Percentiles rank a stretch among this genome's conserved stretches.
These are phyloP conservation scores for Bradypodion pumilum DNA, from an alignment of 2,797 vertebrate genomes.

Conservation along the genomic window DNA sequence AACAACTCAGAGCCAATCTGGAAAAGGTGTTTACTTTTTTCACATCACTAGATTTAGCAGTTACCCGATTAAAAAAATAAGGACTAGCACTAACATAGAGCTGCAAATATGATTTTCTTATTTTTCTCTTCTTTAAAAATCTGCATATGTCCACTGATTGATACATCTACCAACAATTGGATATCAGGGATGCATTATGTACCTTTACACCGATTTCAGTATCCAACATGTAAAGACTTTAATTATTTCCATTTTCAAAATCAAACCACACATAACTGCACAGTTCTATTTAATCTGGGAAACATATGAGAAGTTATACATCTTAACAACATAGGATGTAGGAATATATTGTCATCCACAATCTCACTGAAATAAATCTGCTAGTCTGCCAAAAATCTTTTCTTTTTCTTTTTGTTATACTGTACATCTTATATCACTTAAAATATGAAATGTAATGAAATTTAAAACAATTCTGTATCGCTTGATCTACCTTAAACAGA, in stretches of 20 bases:
- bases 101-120: background rate
- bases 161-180: background rate
- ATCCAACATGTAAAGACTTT: background rate
- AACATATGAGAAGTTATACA: background rate
- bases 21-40: background rate
- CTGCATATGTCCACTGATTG: background rate
- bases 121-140: background rate
- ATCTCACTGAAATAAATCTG: too few species aligned
- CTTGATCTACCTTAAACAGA: too few species aligned
- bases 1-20: conserved; percentile 3
- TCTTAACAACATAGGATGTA: background rate
- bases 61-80: background rate
- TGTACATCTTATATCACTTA: too few species aligned
- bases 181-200: too few species aligned
- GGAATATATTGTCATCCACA: too few species aligned
- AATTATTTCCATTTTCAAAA: background rate
- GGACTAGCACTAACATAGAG: background rate
- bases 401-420: too few species aligned
- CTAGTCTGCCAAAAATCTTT: too few species aligned
- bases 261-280: background rate
- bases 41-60: background rate
- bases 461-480: too few species aligned
- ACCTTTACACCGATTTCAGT: background rate
- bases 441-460: too few species aligned
- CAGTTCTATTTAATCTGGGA: background rate